These are phyloP conservation scores for Hirudo medicinalis DNA, from an alignment of 1,140 invertebrate species.

Conservation along the genomic window DNA sequence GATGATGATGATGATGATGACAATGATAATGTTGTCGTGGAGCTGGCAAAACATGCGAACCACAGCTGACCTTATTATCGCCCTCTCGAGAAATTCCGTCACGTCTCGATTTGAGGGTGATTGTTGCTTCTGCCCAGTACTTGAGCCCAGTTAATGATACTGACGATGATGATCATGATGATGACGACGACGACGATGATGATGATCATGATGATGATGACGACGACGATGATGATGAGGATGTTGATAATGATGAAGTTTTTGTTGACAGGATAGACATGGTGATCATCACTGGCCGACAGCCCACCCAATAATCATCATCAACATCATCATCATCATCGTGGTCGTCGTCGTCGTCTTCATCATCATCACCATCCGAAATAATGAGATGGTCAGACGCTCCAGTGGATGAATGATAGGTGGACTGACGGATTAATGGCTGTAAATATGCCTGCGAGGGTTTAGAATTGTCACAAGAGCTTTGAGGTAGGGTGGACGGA, in stretches of 20 bases:
- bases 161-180: not conserved
- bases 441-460: too few relatives aligned
- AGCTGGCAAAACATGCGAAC: not conserved
- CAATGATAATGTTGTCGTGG: not conserved
- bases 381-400: not conserved
- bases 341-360: not conserved
- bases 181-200: not conserved
- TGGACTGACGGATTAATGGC: too few relatives aligned
- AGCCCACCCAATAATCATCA: too few relatives aligned
- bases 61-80: too few relatives aligned
- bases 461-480: too few relatives aligned
- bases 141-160: too few relatives aligned
- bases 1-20: not conserved
- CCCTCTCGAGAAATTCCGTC: too few relatives aligned
- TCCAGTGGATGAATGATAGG: not conserved
- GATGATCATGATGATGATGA: slow-evolving; percentile 7
- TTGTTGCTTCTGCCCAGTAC: too few relatives aligned
- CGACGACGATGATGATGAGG: not conserved
- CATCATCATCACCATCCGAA: too few relatives aligned
- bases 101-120: too few relatives aligned
- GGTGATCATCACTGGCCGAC: too few relatives aligned
- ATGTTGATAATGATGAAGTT: not conserved
- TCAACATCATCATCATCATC: slow-evolving; percentile 11
- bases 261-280: not conserved
- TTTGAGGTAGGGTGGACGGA: not conserved